Base-by-base conservation (phyloP, 2,113 vertebrate species). In the Penelope pileata region DNA sequence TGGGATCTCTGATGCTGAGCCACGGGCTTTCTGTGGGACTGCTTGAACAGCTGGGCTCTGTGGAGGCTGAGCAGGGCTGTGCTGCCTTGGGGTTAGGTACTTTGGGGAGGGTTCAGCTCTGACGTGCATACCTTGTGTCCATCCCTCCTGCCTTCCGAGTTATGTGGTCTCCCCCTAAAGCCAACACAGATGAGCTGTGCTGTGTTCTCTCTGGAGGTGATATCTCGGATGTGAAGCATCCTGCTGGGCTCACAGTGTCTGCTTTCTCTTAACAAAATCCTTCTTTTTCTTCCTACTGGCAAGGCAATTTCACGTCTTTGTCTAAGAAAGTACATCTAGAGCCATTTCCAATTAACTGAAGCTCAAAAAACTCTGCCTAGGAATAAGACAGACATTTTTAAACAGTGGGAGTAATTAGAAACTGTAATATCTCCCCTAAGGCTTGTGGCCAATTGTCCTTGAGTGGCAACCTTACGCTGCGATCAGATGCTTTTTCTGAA, bases 391-490 rank as follows among this genome's bases (percentile, higher is more conserved):
- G 81, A 40, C 3, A 2, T 27, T 84, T 80, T 30, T 68, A 77
- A 81, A 81, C 29, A 93, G 86, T 4, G 83, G 91, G 91, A 90
- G 77, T 93, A 84, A 93, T 95, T 96, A 96, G 68, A 75, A 93
- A 42, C 77, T 48, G 11, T 19, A 84, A 30, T 72, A 60, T 47
- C 53, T 88, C 69, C 88, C 96, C 47, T 22, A 51, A 92, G 88
- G 83, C 83, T 79, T 4, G 56, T 56, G 94, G 92, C 90, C 96
- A 91, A 54, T 92, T 95, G 78, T 75, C 91, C 91, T 89, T 91
- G 88, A 86, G 53, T 43, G 69, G 80, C 68, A 82, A 68, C 56
- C 82, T 60, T 4, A 36, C 60, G 21, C 54, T 13, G 87, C 0
- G 22, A 38, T 19, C 54, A 86, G 94, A 86, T 86, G 69, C 48